phyloP scores from a whole-genome alignment of 2,113 vertebrate species.

The Chitala chitala region DNA sequence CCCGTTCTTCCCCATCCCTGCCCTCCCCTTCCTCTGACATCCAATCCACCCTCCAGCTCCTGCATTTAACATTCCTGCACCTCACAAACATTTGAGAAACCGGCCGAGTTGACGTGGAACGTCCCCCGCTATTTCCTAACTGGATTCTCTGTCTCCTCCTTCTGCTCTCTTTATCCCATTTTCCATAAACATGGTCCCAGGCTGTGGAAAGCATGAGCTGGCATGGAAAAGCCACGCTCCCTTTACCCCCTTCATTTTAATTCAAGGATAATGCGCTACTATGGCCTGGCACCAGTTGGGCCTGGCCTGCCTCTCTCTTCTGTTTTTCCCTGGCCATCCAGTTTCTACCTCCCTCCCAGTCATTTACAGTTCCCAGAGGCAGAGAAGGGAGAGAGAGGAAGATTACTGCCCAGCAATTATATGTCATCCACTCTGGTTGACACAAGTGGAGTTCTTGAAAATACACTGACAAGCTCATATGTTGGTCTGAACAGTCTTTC shows the following conservation, averaged over 20 bases:
- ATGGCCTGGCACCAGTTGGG: not conserved
- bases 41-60: not conserved
- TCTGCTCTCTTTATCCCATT: not conserved
- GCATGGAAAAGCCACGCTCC: slow-evolving; percentile 56
- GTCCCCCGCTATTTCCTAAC: not conserved
- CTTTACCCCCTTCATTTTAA: slow-evolving; percentile 36
- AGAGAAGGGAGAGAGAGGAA: not conserved
- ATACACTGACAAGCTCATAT: not conserved
- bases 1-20: not conserved
- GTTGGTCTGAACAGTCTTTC: not conserved
- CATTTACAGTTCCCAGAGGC: not conserved
- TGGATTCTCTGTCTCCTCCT: not conserved
- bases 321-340: not conserved
- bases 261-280: slow-evolving; percentile 37
- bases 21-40: not conserved
- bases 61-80: too few relatives aligned
- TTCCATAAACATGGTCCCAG: slow-evolving; percentile 21
- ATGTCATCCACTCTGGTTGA: not conserved
- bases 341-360: not conserved
- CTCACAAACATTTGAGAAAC: too few relatives aligned
- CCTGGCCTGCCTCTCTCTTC: not conserved
- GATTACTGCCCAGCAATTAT: not conserved
- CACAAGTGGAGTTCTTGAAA: not conserved
- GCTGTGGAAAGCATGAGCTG: slow-evolving; percentile 50
- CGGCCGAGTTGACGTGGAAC: not conserved